Evolutionary conservation across 2,113 vertebrate species (phyloP).

Genomic region (Takifugu bimaculatus): DNA sequence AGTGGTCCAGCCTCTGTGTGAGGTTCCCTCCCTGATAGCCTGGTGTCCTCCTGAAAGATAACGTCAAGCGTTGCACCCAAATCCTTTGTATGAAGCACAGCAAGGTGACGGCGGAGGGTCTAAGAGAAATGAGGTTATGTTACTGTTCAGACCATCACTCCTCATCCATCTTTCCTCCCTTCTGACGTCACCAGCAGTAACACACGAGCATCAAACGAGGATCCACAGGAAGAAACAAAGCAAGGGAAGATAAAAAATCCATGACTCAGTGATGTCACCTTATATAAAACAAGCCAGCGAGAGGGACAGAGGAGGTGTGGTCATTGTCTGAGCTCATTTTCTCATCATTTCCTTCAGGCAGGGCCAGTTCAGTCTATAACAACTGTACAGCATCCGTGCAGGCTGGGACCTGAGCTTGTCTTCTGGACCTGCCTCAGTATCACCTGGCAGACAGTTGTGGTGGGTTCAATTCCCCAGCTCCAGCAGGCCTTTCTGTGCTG

Average conservation of each 20-base stretch:
- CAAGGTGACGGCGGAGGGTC: conserved; percentile 33
- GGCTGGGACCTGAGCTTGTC: too few relatives aligned
- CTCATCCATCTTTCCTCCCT: conserved; percentile 19
- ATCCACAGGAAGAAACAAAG: conserved; percentile 13
- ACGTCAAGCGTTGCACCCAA: background rate
- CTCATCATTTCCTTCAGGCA: conserved; percentile 40
- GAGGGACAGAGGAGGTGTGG: conserved; percentile 14
- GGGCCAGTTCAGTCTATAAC: too few relatives aligned
- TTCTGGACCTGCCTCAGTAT: too few relatives aligned
- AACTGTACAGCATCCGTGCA: background rate
- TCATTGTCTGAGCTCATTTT: conserved; percentile 55
- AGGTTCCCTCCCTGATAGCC: conserved; percentile 53
- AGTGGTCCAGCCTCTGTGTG: conserved; percentile 6
- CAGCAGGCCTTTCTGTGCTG: too few relatives aligned
- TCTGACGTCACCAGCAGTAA: conserved; percentile 48
- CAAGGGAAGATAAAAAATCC: conserved; percentile 39
- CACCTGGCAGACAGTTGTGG: too few relatives aligned
- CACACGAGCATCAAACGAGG: conserved; percentile 16
- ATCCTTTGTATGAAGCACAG: conserved; percentile 1
- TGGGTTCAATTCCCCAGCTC: too few relatives aligned
- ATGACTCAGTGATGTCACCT: conserved; percentile 53
- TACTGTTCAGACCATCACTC: conserved; percentile 7
- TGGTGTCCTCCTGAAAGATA: conserved; percentile 48
- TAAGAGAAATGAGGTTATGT: conserved; percentile 39
- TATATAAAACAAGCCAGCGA: conserved; percentile 18